Evolutionary conservation across 2,113 vertebrate genomes (phyloP), one percentile per base, ranked within the genome.

Genomic region (Anguilla japonica): DNA sequence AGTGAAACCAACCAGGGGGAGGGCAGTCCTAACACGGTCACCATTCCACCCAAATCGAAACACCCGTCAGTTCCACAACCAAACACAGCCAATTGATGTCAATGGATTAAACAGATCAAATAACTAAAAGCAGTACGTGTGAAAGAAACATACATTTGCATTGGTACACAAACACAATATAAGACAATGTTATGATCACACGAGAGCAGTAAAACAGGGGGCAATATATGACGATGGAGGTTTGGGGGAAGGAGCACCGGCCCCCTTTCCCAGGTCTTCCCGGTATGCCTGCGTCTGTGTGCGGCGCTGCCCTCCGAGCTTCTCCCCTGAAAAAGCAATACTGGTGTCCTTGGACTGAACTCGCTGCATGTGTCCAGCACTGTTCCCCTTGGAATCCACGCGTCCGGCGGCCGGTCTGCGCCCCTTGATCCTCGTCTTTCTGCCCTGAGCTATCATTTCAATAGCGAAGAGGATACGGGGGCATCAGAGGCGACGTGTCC

Each of bases 361-460:
- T 85, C 87, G 87, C 79, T 84, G 88, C 60, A 80, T 83, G 83
- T 40, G 46, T 56, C 56, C 53, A 83, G 29, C 82, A 82, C 67
- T 60, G 67, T 89, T 91, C 85, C 90, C 63, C 8, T 89, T 92
- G 89, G 90, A 91, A 89, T 93, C 92, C 92, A 90, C 91, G 79
- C 94, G 93, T 94, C 93, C 94, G 90, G 91, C 94, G 81, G 91
- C 92, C 92, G 92, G 90, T 94, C 90, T 84, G 89, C 85, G 92
- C 87, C 92, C 91, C 91, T 93, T 93, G 90, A 93, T 92, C 90
- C 91, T 89, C 89, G 91, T 94, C 93, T 92, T 95, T 86, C 93
- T 94, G 86, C 91, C 93, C 90, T 91, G 92, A 89, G 93, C 92
- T 93, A 92, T 95, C 96, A 96, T 96, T 93, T 95, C 95, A 95